Percentiles rank a stretch among this genome's conserved stretches.
Evolutionary conservation across 2,888 invertebrate genomes (phyloP).

Genomic region (Amblyjoppa fuscipennis): DNA sequence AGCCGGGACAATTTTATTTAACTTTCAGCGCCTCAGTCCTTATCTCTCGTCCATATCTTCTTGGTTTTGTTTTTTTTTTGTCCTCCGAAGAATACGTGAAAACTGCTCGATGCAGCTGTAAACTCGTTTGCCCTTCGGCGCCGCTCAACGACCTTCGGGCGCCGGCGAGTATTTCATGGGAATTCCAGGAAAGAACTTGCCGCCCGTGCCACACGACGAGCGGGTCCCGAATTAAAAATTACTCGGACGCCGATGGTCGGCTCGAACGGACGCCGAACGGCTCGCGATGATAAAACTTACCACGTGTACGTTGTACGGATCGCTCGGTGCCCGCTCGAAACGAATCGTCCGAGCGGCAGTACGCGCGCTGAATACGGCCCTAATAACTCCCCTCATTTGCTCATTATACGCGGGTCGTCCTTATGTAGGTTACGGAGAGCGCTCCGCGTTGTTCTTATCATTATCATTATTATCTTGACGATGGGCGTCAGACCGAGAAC

Average conservation of each 20-base stretch:
- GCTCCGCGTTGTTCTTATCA: slow-evolving; percentile 12
- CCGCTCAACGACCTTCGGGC: neutral
- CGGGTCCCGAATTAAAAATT: no score
- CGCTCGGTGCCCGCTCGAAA: neutral
- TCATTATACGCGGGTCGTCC: slow-evolving; percentile 58
- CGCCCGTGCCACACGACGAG: no score
- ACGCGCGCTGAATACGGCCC: slow-evolving; percentile 67
- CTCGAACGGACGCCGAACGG: neutral
- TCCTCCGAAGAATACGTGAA: neutral
- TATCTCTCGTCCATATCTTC: neutral
- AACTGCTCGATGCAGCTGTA: slow-evolving; percentile 13
- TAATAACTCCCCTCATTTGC: slow-evolving; percentile 69
- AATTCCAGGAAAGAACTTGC: neutral
- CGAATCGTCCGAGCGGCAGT: neutral
- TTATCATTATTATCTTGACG: slow-evolving; percentile 57
- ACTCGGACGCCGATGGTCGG: neutral
- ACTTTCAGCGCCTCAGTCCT: neutral
- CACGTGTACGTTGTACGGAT: neutral
- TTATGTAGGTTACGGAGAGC: slow-evolving; percentile 67
- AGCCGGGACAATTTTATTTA: neutral
- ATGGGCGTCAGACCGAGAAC: slow-evolving; percentile 41
- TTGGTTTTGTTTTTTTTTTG: neutral
- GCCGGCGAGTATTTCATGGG: neutral
- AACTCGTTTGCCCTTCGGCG: neutral
- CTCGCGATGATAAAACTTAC: neutral